Base-by-base conservation (phyloP, 2,113 vertebrate genomes). In the Myrmecobius fasciatus region DNA sequence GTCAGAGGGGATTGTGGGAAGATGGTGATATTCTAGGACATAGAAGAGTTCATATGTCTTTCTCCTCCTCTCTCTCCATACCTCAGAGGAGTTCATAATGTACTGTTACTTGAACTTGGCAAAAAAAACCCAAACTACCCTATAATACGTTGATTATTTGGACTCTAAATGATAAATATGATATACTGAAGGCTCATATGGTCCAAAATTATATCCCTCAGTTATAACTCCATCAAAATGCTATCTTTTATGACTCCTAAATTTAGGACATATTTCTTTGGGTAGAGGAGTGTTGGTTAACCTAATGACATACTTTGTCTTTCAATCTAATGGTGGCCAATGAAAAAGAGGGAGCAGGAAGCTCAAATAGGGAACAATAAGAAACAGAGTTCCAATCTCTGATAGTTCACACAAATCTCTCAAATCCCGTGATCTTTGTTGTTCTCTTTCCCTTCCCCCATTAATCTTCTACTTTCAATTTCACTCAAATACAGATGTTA, bases 311-410 rank as follows among this genome's bases (percentile, higher is more conserved):
- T 90, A 96, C 91, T 96, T 97, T 52, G 60, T 51, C 75, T 67
- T 93, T 96, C 96, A 94, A 93, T 36, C 53, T 96, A 95, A 97
- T 93, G 12, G 54, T 93, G 95, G 92, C 92, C 43, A 36, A 75
- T 67, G 0, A 0, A 94, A 46, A 7, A 94, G 17, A 90, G 93
- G 6, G 89, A 94, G 90, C 95, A 95, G 95, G 31, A 96, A 95
- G 92, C 92, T 94, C 25, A 95, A 92, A 97, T 91, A 95, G 91
- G 93, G 97, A 96, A 53, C 53, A 25, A 94, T 95, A 95, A 14
- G 93, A 97, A 90, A 92, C 51, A 52, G 47, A 51, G 92, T 75
- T 95, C 31, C 91, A 96, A 83, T 36, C 56, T 93, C 90, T 95
- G 93, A 89, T 22, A 94, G 60, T 17, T 28, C 25, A 43, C 0